Evolutionary conservation across 2,797 vertebrate species (phyloP), one percentile per base, ranked within the genome.

Genomic region (Salmo trutta): DNA sequence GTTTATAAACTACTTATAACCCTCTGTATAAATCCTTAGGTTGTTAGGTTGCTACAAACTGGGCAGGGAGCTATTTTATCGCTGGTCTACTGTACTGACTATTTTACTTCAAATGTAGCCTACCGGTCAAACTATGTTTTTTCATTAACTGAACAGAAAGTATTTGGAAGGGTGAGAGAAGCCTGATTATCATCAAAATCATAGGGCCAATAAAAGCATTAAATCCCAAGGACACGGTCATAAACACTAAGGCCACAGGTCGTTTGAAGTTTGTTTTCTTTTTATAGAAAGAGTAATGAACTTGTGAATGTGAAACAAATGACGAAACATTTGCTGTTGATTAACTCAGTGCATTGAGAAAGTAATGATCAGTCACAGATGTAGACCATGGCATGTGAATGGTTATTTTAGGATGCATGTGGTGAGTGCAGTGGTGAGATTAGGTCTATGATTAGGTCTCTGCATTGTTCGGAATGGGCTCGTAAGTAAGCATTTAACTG

Each of bases 131-230:
- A 47, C 10, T 0, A 3, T 47, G 12, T 47, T 47, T 47, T 12
- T 36, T 19, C 0, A 19, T 59, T 0, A 59, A 19, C 56, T 19
- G 56, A 21, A 59, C n/a, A n/a, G 19, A 59, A 59, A 59, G 56
- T 21, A 64, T 64, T n/a, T 6, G 8, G n/a, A 76, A 53, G 4
- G 65, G n/a, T 16, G 36, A 73, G 17, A 31, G 27, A 68, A 16
- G 12, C 17, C 47, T 51, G 2, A n/a, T 79, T 77, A 82, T 79
- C 77, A 74, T 14, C 31, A 65, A 16, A 59, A 77, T 78, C 67
- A 66, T 31, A 56, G 62, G 29, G 19, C 51, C 77, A 64, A 73
- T 79, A 73, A 78, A 75, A 10, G 29, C 21, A 47, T 70, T 65
- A 51, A 47, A n/a, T 47, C 53, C 56, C 81, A 82, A 77, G 75